Evolutionary conservation across 2,888 invertebrate species (phyloP).

Genomic region (Hermaeophaga mercurialis): DNA sequence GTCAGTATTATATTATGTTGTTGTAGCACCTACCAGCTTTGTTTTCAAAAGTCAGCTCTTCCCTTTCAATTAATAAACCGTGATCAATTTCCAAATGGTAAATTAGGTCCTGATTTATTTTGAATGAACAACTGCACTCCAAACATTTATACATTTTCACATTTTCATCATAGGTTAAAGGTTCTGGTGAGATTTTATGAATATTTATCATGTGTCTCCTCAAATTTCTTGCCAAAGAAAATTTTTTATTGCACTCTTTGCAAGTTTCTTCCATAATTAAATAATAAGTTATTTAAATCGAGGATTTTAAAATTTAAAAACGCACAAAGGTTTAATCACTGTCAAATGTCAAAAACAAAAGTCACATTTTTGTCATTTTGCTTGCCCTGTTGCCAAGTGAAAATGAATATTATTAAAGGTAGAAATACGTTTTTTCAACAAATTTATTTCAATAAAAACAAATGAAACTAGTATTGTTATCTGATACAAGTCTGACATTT

Average conservation of each 20-base stretch:
- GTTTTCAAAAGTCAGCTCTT: slow-evolving; percentile 13
- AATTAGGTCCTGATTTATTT: slow-evolving; percentile 8
- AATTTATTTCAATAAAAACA: no score
- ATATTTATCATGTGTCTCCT: slow-evolving; percentile 12
- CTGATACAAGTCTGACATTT: no score
- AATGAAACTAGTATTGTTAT: no score
- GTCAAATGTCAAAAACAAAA: no score
- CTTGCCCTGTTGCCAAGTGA: no score
- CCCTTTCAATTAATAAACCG: slow-evolving; percentile 1
- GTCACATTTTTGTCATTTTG: no score
- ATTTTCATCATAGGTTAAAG: slow-evolving; percentile 9
- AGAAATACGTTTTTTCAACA: no score
- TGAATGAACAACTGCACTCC: not conserved
- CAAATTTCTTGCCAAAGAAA: slow-evolving; percentile 2
- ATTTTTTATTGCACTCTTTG: slow-evolving; percentile 12
- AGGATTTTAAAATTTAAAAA: no score
- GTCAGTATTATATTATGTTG: no score
- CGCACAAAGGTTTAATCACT: no score
- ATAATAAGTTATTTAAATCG: no score
- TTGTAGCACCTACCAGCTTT: slow-evolving; percentile 8
- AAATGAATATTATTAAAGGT: no score
- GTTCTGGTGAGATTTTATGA: slow-evolving; percentile 8
- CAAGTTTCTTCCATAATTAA: slow-evolving; percentile 8
- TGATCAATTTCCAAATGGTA: slow-evolving; percentile 11
- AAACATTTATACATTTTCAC: slow-evolving; percentile 2